Evolutionary conservation across 1,140 invertebrate genomes (phyloP).

Genomic region (Drosophila sp.): DNA sequence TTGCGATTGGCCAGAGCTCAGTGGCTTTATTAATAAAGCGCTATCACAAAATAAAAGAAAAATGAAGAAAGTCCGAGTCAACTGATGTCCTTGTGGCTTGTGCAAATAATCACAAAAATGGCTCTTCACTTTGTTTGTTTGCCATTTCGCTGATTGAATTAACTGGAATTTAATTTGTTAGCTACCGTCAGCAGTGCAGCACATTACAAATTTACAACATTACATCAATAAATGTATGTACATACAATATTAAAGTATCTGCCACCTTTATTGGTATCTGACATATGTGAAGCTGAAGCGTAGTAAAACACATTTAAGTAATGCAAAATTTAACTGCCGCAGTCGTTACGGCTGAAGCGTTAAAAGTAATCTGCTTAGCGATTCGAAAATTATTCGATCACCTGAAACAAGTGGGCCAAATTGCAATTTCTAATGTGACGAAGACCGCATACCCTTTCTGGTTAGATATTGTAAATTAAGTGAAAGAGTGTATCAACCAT

Average conservation of each 20-base stretch:
- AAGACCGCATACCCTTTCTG: constrained; percentile 1
- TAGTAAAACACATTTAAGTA: constrained; percentile 44
- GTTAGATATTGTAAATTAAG: background rate
- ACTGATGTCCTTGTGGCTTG: constrained; percentile 57
- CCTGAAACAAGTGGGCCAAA: constrained; percentile 57
- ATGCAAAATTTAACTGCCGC: constrained; percentile 73
- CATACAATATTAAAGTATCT: background rate
- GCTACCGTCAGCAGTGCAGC: constrained; percentile 24
- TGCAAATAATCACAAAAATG: constrained; percentile 64
- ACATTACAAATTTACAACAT: background rate
- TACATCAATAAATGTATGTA: constrained; percentile 1
- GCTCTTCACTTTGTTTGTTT: constrained; percentile 26
- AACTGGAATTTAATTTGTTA: constrained; percentile 71
- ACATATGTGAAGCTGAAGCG: constrained; percentile 8
- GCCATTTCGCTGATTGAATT: constrained; percentile 51
- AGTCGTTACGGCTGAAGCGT: constrained; percentile 67
- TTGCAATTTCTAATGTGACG: background rate
- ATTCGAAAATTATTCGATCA: constrained; percentile 68
- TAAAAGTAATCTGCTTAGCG: constrained; percentile 75
- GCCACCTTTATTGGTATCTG: constrained; percentile 10
- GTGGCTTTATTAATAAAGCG: constrained; percentile 75
- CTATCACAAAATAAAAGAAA: constrained; percentile 12
- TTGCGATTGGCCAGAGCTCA: constrained; percentile 6
- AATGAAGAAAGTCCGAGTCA: constrained; percentile 44
- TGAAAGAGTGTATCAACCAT: too few relatives aligned